Base-by-base conservation (phyloP, 2,888 invertebrate genomes). In the Eupithecia dodoneata region DNA sequence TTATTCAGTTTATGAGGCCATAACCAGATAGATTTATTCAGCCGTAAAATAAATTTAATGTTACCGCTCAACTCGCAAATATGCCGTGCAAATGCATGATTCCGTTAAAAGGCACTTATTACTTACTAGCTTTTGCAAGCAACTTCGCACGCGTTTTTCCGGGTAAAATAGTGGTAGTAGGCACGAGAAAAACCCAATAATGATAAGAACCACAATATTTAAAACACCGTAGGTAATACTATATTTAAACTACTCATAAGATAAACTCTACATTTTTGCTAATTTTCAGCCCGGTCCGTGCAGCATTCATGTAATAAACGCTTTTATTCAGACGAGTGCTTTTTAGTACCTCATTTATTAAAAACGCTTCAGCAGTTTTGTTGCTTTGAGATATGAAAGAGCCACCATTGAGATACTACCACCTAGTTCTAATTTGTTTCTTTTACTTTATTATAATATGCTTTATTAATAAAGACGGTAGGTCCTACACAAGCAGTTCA, bases 1-100 rank as follows among this genome's bases (percentile, higher is more conserved):
- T 71, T 47, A 13, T 52, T 71, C 76, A 76, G 65, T 75, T 69
- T 78, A 77, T 47, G 7, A 44, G 7, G 67, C 67, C n/a, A 13
- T 75, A 73, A 63, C 15, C 59, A 72, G 59, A 30, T 18, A 63
- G 63, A 72, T 65, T 47, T 63, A 45, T 63, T 72, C 65, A 10
- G 9, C 47, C 72, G 6, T 63, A 72, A 65, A 63, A 65, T 45
- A 44, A 69, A 69, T 44, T 74, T 70, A 12, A 74, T 45, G 69
- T 45, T 69, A 55, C 55, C 41, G 74, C 44, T 74, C 67, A 70
- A 72, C 59, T 63, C 45, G 63, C 45, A 45, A 63, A 72, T 72
- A 47, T 72, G 49, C 44, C 73, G 47, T 73, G 66, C 73, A 63
- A 72, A 45, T 72, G 41, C 66, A 63, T 30, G 45, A 73, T 66